These are phyloP conservation scores for Athalia rosae DNA, from an alignment of 2,888 invertebrate species.

Conservation along the genomic window DNA sequence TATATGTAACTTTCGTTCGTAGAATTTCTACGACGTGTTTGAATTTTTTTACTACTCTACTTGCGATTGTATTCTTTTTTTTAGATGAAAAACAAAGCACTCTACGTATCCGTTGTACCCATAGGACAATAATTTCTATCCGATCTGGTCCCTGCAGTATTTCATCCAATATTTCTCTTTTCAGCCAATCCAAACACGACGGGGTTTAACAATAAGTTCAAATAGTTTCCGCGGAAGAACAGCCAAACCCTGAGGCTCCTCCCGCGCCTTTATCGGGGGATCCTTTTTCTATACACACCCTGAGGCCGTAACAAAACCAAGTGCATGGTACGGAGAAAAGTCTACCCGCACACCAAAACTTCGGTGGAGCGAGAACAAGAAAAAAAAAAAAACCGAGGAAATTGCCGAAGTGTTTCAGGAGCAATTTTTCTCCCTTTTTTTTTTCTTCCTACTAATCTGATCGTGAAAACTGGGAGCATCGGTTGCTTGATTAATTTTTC, in stretches of 20 bases:
- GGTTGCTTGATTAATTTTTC: not conserved
- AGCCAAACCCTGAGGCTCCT: not conserved
- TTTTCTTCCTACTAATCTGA: not conserved
- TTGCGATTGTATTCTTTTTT: too few species aligned
- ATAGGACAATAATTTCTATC: not conserved
- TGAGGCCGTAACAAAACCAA: constrained; percentile 9
- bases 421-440: not conserved
- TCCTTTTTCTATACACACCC: not conserved
- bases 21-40: too few species aligned
- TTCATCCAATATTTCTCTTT: constrained; percentile 15
- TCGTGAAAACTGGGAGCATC: not conserved
- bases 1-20: too few species aligned
- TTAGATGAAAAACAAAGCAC: too few species aligned
- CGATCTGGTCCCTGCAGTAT: not conserved
- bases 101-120: too few species aligned
- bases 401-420: constrained; percentile 15
- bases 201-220: constrained; percentile 1
- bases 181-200: constrained; percentile 17
- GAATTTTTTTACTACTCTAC: too few species aligned
- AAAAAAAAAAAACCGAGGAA: constrained; percentile 37
- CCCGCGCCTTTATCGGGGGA: too few species aligned
- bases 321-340: not conserved
- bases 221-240: constrained; percentile 16
- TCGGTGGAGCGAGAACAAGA: constrained; percentile 7
- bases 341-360: constrained; percentile 2